Evolutionary conservation across 2,888 invertebrate genomes (phyloP).

Genomic region (Chymomyza amoena): DNA sequence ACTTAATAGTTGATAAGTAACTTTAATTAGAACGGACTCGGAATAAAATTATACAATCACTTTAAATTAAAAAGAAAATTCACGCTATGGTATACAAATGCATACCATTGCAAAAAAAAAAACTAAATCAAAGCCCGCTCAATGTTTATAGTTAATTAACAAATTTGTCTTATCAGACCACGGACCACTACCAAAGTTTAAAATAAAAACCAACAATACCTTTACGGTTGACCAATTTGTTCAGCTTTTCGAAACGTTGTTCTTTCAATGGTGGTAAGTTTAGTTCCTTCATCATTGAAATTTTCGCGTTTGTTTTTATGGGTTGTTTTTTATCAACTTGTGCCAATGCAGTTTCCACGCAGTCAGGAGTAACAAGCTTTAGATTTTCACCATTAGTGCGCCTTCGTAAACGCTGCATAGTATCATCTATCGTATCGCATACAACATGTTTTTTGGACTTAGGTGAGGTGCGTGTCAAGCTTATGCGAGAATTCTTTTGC

Average conservation of each 20-base stretch:
- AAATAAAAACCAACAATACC: conserved; percentile 37
- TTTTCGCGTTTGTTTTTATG: conserved; percentile 1
- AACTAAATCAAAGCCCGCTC: background rate
- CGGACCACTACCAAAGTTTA: background rate
- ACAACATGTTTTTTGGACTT: conserved; percentile 15
- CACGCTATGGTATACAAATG: conserved; percentile 37
- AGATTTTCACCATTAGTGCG: conserved; percentile 21
- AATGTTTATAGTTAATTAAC: background rate
- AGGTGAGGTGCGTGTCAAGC: conserved; percentile 5
- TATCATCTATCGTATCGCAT: conserved; percentile 39
- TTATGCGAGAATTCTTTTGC: conserved; percentile 4
- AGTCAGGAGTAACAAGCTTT: conserved; percentile 42
- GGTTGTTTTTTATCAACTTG: conserved; percentile 11
- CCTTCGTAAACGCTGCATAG: conserved; percentile 32
- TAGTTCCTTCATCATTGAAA: conserved; percentile 8
- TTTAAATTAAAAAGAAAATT: conserved; percentile 32
- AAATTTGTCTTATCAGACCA: background rate
- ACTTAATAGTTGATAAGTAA: background rate
- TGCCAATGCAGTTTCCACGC: conserved; percentile 34
- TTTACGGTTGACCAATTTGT: conserved; percentile 57
- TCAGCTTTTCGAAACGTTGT: conserved; percentile 55
- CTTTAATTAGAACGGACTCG: background rate
- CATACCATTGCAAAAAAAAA: too few species aligned
- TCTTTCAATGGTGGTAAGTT: conserved; percentile 20
- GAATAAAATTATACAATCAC: conserved; percentile 34